Evolutionary conservation across 2,113 vertebrate species (phyloP).

Genomic region (Pollachius pollachius): DNA sequence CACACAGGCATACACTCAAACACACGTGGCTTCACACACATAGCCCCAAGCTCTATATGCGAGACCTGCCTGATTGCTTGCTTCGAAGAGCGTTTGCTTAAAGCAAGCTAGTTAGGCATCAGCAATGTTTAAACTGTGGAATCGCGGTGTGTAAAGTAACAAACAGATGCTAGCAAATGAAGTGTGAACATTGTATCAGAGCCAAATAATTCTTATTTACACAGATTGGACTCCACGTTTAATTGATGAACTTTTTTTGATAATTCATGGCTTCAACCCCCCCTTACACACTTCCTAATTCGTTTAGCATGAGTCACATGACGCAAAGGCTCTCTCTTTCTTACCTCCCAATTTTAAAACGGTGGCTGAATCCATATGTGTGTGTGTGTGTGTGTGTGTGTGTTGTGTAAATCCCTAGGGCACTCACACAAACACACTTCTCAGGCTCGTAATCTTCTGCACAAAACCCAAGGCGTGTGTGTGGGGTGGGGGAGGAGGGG

Average conservation of each 20-base stretch:
- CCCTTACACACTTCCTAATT: neutral
- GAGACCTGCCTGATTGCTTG: conserved; percentile 50
- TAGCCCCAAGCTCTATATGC: conserved; percentile 16
- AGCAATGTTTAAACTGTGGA: too few relatives aligned
- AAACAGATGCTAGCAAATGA: neutral
- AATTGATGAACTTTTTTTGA: neutral
- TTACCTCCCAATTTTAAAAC: neutral
- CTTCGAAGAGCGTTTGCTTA: neutral
- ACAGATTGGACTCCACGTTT: neutral
- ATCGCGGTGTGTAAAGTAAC: too few relatives aligned
- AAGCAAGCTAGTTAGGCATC: neutral
- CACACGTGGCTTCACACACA: conserved; percentile 1
- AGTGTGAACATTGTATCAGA: neutral
- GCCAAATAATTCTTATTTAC: neutral
- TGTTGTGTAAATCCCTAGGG: neutral
- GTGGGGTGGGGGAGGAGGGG: too few relatives aligned
- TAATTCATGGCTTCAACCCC: neutral
- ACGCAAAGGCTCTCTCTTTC: neutral
- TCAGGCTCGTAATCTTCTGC: neutral
- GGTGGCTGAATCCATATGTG: neutral
- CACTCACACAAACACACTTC: neutral
- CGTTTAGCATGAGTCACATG: neutral
- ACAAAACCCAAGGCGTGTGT: too few relatives aligned
- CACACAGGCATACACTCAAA: neutral
- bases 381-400: neutral